Evolutionary conservation across 92 coral and sea anemone genomes (phyloP).

Genomic region (Siderastrea radians): DNA sequence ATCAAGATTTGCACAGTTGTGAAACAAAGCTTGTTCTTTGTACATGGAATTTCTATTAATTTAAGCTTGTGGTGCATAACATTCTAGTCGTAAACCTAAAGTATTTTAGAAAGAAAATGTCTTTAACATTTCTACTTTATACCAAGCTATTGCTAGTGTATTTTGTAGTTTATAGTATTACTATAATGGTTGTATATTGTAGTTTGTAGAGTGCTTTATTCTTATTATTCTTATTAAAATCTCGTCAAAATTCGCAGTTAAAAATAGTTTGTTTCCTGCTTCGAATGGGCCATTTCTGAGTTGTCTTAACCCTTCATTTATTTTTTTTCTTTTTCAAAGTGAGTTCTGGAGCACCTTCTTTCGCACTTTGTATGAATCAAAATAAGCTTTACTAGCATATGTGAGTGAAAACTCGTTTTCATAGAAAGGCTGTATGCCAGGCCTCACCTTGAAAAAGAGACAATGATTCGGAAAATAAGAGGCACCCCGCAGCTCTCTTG

Average conservation of each 20-base stretch:
- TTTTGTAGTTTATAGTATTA: constrained; percentile 17
- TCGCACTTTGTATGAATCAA: no score
- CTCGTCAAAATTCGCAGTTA: background rate
- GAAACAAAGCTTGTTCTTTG: constrained; percentile 2
- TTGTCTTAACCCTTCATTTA: no score
- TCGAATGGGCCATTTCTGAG: no score
- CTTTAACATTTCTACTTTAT: background rate
- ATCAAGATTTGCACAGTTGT: background rate
- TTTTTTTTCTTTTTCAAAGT: no score
- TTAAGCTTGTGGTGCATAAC: background rate
- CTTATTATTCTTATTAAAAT: constrained; percentile 20
- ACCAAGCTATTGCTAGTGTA: background rate
- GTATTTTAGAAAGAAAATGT: constrained; percentile 13
- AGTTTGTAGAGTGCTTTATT: constrained; percentile 24
- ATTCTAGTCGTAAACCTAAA: background rate
- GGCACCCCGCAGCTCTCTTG: no score
- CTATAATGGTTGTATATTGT: constrained; percentile 19
- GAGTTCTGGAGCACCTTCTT: no score
- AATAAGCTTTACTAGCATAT: no score
- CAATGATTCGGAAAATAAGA: no score
- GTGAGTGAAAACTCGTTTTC: no score
- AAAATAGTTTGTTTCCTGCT: no score
- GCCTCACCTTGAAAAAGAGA: no score
- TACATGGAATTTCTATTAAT: constrained; percentile 3
- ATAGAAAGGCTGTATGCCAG: no score